phyloP scores from a whole-genome alignment of 2,888 invertebrate genomes.

The Dolichopus griseipennis region DNA sequence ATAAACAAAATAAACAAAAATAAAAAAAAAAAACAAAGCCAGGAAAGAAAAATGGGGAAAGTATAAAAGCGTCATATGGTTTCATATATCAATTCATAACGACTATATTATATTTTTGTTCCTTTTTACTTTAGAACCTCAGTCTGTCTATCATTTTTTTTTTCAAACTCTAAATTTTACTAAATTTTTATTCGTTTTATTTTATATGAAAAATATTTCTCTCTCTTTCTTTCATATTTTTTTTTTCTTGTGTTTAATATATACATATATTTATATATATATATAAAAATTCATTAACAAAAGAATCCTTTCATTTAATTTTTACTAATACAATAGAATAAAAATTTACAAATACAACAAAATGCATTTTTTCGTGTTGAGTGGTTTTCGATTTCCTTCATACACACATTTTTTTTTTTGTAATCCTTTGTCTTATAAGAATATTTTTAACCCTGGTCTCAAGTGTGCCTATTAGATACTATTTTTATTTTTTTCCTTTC shows the following conservation, averaged over 20 bases:
- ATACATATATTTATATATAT: not conserved
- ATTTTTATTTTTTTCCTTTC: not conserved
- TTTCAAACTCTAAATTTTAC: too few species aligned
- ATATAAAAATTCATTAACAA: not conserved
- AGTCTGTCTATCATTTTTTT: too few species aligned
- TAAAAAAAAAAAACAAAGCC: too few species aligned
- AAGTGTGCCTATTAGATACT: not conserved
- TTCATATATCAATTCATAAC: not conserved
- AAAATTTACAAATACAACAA: too few species aligned
- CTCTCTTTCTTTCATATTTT: not conserved
- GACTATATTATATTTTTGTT: too few species aligned
- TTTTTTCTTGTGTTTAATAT: not conserved
- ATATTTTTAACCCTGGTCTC: constrained; percentile 1
- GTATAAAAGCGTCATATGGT: not conserved
- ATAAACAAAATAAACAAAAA: not conserved
- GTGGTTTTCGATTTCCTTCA: not conserved
- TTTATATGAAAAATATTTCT: too few species aligned
- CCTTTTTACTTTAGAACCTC: too few species aligned
- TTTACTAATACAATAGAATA: not conserved
- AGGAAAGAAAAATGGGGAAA: not conserved
- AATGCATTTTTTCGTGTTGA: not conserved
- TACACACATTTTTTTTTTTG: not conserved
- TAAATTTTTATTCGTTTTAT: too few species aligned
- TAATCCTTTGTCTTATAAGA: not conserved
- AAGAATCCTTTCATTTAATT: not conserved